These are phyloP conservation scores for Formica aserva DNA, from an alignment of 2,888 invertebrate genomes.

Conservation along the genomic window DNA sequence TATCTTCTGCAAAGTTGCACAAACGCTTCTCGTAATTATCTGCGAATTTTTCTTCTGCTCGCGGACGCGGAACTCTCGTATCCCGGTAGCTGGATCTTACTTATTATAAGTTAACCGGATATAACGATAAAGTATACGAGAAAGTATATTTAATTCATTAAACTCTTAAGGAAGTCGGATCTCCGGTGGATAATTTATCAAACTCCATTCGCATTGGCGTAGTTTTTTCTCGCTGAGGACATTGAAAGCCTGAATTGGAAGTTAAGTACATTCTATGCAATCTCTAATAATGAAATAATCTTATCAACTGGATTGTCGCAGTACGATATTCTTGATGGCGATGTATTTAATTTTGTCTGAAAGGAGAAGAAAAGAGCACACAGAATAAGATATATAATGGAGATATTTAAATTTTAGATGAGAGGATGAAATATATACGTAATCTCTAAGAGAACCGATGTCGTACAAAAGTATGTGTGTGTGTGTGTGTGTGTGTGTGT, in stretches of 20 bases:
- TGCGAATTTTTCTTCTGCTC: constrained; percentile 48
- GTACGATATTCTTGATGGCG: constrained; percentile 9
- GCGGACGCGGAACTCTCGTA: constrained; percentile 36
- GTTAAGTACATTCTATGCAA: constrained; percentile 39
- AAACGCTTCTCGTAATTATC: constrained; percentile 47
- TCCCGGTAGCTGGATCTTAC: constrained; percentile 31
- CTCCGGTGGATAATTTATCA: constrained; percentile 61
- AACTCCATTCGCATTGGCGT: constrained; percentile 15
- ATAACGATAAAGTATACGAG: constrained; percentile 43
- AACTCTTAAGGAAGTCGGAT: constrained; percentile 34
- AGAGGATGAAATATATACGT: not conserved
- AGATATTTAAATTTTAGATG: constrained; percentile 12
- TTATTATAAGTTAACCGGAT: constrained; percentile 58
- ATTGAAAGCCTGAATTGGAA: constrained; percentile 41
- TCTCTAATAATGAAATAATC: constrained; percentile 64
- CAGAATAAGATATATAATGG: not conserved
- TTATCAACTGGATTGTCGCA: constrained; percentile 35
- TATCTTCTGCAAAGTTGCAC: constrained; percentile 38
- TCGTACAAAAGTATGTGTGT: not conserved
- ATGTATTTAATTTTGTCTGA: constrained; percentile 5
- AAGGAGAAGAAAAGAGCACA: not conserved
- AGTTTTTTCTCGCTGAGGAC: constrained; percentile 21
- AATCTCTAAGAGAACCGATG: not conserved
- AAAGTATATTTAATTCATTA: constrained; percentile 58
- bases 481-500: too few species aligned